Evolutionary conservation across 2,113 vertebrate genomes (phyloP).

Genomic region (Calonectris borealis): DNA sequence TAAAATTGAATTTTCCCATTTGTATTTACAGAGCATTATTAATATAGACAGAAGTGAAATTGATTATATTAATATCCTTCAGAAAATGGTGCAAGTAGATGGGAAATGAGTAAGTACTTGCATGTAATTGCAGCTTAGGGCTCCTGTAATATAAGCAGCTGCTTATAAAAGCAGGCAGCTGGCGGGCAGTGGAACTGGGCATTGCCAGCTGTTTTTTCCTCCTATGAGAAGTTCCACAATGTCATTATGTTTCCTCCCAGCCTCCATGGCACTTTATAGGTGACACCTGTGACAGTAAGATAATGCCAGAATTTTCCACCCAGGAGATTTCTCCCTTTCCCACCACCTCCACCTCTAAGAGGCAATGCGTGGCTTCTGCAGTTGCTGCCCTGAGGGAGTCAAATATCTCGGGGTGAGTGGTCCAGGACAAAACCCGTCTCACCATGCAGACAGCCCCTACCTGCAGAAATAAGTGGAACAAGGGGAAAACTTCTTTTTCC

Average conservation of each 20-base stretch:
- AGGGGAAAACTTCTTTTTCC: not conserved
- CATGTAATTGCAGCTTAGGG: not conserved
- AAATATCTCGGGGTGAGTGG: not conserved
- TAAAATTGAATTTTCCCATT: conserved; percentile 14
- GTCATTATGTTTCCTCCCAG: not conserved
- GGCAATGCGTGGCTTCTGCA: not conserved
- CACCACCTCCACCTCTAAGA: not conserved
- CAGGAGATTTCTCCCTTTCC: not conserved
- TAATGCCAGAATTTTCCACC: not conserved
- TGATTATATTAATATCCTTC: not conserved
- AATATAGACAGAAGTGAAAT: not conserved
- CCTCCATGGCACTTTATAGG: not conserved
- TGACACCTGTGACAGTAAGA: not conserved
- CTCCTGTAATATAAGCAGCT: not conserved
- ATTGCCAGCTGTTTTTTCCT: not conserved
- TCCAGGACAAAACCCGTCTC: not conserved
- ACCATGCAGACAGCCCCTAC: not conserved
- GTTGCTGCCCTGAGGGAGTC: not conserved
- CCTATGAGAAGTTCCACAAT: not conserved
- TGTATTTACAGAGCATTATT: not conserved
- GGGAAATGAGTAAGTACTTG: not conserved
- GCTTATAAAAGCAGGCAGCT: not conserved
- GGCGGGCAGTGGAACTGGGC: not conserved
- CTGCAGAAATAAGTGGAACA: not conserved
- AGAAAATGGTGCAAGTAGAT: not conserved